Evolutionary conservation across 2,888 invertebrate genomes (phyloP).

Genomic region (Leistus spinibarbis): DNA sequence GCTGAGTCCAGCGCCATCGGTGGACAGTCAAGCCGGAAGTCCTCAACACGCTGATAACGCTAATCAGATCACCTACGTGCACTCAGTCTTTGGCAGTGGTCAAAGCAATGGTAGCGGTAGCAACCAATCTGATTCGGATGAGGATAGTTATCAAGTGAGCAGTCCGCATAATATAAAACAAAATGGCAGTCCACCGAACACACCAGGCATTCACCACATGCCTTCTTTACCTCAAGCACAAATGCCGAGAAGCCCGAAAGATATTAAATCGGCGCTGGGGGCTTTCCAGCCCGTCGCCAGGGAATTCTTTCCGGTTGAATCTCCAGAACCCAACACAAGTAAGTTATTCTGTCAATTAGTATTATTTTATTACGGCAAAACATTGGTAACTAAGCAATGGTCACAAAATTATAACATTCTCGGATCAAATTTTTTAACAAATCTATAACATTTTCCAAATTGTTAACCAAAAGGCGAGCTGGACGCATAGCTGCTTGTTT

Average conservation of each 20-base stretch:
- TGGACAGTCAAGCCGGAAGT: conserved; percentile 85
- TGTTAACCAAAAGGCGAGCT: too few relatives aligned
- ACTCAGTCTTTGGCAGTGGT: conserved; percentile 57
- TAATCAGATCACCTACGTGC: conserved; percentile 51
- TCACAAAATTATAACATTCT: neutral
- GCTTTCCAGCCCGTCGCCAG: conserved; percentile 61
- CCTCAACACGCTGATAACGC: conserved; percentile 74
- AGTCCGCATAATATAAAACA: conserved; percentile 44
- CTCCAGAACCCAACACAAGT: conserved; percentile 88
- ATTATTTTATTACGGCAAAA: conserved; percentile 17
- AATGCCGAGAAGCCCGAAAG: conserved; percentile 68
- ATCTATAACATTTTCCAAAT: too few relatives aligned
- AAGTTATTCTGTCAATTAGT: conserved; percentile 56
- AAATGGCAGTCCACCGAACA: conserved; percentile 61
- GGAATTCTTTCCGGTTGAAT: conserved; percentile 81
- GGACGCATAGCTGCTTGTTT: conserved; percentile 15
- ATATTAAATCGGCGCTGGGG: conserved; percentile 55
- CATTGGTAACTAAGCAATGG: neutral
- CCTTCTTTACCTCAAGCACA: conserved; percentile 57
- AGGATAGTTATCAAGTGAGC: conserved; percentile 64
- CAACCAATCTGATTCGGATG: conserved; percentile 83
- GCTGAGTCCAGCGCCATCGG: conserved; percentile 87
- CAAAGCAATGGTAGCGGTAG: conserved; percentile 62
- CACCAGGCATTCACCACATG: conserved; percentile 59
- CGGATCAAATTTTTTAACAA: too few relatives aligned